These are phyloP conservation scores for Heliopora coerulea DNA, from an alignment of 92 coral and sea anemone genomes.

Conservation along the genomic window DNA sequence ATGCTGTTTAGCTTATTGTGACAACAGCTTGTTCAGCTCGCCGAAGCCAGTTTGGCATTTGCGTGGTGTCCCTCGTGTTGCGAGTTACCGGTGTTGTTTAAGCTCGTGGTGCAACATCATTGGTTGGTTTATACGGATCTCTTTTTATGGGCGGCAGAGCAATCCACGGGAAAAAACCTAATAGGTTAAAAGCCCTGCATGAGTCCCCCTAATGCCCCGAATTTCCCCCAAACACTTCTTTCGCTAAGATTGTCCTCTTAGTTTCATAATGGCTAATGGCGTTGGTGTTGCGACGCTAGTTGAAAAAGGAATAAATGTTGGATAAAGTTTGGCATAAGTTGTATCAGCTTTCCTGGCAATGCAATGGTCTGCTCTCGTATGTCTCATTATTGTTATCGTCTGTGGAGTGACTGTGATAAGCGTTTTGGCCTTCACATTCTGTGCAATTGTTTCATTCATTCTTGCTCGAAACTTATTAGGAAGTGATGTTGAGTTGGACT, in stretches of 20 bases:
- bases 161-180: too few relatives aligned
- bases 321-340: slow-evolving; percentile 10
- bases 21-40: background rate
- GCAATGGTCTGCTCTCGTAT: slow-evolving; percentile 27
- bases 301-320: background rate
- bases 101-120: slow-evolving; percentile 40
- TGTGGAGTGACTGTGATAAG: background rate
- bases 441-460: slow-evolving; percentile 24
- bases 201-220: background rate
- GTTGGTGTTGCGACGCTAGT: background rate
- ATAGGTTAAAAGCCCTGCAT: too few relatives aligned
- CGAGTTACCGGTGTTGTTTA: slow-evolving; percentile 16
- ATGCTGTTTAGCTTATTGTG: background rate
- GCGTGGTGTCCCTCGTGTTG: slow-evolving; percentile 36
- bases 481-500: background rate
- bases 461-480: slow-evolving; percentile 14
- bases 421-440: slow-evolving; percentile 16
- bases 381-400: slow-evolving; percentile 7
- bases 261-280: slow-evolving; percentile 7
- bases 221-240: background rate
- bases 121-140: background rate
- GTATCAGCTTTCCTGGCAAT: slow-evolving; percentile 15
- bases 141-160: too few relatives aligned
- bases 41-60: slow-evolving; percentile 23
- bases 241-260: background rate